Evolutionary conservation across 35 echinoderm and acorn worm genomes (phyloP), one percentile per base, ranked within the genome.

Genomic region (Anneissia japonica): DNA sequence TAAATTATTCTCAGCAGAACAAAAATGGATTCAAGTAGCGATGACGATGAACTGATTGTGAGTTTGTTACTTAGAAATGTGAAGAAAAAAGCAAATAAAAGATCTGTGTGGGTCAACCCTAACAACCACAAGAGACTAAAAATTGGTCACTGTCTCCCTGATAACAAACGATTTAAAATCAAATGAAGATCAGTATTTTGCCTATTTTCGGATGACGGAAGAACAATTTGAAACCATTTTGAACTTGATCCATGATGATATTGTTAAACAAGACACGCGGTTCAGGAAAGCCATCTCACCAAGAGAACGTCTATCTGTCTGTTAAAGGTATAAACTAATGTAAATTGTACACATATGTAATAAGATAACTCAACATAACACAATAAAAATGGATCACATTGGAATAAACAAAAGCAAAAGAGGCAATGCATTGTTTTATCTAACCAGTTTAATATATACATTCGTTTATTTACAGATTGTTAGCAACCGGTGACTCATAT

Each of bases 401-500:
- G n/a, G n/a, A n/a, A n/a, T n/a, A n/a, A n/a, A n/a, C n/a, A n/a
- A n/a, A n/a, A n/a, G n/a, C n/a, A n/a, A n/a, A n/a, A n/a, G n/a
- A n/a, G n/a, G n/a, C n/a, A n/a, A n/a, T n/a, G n/a, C n/a, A n/a
- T n/a, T n/a, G n/a, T n/a, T n/a, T n/a, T n/a, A n/a, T n/a, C n/a
- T n/a, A n/a, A n/a, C n/a, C n/a, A n/a, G n/a, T n/a, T n/a, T n/a
- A n/a, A n/a, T n/a, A n/a, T n/a, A n/a, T n/a, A n/a, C n/a, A n/a
- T n/a, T n/a, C n/a, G 5, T 45, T 45, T 45, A 4, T 45, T 4
- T 45, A 45, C 40, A 45, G 40, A 16, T 45, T 45, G 4, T 76
- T 85, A 35, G 84, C 72, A 11, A 75, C 56, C 5, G 84, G 51
- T 11, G 84, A 85, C 36, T 85, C 84, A 37, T 85, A 85, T 33